Evolutionary conservation across 1,140 invertebrate genomes (phyloP), one percentile per base, ranked within the genome.

Genomic region (Brachionus paranguensis): DNA sequence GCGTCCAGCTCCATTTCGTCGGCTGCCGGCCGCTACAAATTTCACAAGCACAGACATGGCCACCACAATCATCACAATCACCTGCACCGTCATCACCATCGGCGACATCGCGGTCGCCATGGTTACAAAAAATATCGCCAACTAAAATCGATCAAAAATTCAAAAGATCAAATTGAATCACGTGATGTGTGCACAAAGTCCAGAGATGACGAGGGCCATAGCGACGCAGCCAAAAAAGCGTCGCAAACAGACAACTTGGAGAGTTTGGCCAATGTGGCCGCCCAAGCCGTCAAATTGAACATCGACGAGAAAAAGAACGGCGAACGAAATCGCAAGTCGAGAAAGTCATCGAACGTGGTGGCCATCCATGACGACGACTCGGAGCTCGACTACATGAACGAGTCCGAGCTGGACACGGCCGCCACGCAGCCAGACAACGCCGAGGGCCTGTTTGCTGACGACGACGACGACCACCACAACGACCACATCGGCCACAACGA

Each of bases 21-120:
- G 17, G 20, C 53, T 8, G 20, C 53, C 7, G 78, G 78, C 7
- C 68, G 24, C 12, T 72, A 72, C n/a, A 72, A 72, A 72, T 72
- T 72, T 72, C 68, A 68, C 33, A 33, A 33, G n/a, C 65, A 72
- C 17, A 72, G 68, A 72, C 68, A 72, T 11, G 41, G 68, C n/a
- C 68, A 72, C n/a, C 33, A 24, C n/a, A 14, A 72, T 64, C 78
- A 53, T 33, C 33, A 43, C n/a, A 14, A 72, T 41, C 78, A 53
- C n/a, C 29, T 2, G 3, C 33, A 37, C 0, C 4, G 7, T 7
- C 33, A 37, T 7, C 33, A 43, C 17, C 68, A 72, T 43, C 41
- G 68, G 20, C 68, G 68, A 20, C 68, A 72, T 64, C 78, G 78
- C 33, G 50, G 37, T 81, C 78, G 53, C 17, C 78, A 72, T 72